phyloP scores from a whole-genome alignment of 2,888 invertebrate genomes.

The Andricus curvator region DNA sequence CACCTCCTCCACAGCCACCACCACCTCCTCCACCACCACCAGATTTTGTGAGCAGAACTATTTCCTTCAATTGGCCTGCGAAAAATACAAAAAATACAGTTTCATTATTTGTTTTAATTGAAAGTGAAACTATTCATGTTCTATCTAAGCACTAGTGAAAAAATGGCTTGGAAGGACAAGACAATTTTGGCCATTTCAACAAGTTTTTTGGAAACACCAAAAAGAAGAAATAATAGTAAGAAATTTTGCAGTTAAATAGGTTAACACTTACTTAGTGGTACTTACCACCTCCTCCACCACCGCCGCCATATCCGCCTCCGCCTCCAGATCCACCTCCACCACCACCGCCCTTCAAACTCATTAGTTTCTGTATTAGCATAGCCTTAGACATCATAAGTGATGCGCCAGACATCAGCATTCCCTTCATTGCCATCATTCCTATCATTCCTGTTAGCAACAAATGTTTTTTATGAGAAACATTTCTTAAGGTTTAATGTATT shows the following conservation, averaged over 20 bases:
- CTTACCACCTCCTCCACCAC: slow-evolving; percentile 75
- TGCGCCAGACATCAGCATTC: slow-evolving; percentile 83
- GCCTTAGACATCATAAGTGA: slow-evolving; percentile 82
- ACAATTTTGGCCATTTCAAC: too few species aligned
- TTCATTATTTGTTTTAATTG: neutral
- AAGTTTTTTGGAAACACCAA: too few species aligned
- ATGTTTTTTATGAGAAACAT: slow-evolving; percentile 31
- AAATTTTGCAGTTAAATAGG: too few species aligned
- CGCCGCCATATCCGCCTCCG: slow-evolving; percentile 64
- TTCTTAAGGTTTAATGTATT: neutral
- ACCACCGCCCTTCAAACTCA: slow-evolving; percentile 68
- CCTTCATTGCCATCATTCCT: slow-evolving; percentile 82
- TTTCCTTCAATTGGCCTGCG: slow-evolving; percentile 69
- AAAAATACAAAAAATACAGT: slow-evolving; percentile 22
- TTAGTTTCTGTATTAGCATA: slow-evolving; percentile 72
- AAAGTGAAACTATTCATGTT: neutral
- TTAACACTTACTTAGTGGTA: slow-evolving; percentile 7
- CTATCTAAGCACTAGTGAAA: neutral
- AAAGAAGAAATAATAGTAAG: too few species aligned
- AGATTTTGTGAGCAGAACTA: slow-evolving; percentile 77
- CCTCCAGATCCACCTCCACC: slow-evolving; percentile 65
- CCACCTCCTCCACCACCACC: slow-evolving; percentile 78
- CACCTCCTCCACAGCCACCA: slow-evolving; percentile 76
- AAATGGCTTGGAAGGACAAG: too few species aligned
- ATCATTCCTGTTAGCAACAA: slow-evolving; percentile 80